A percentile compares a stretch with the other conserved stretches of the same genome.
Evolutionary conservation across 2,113 vertebrate species (phyloP).

Genomic region (Catharus fuscescens): DNA sequence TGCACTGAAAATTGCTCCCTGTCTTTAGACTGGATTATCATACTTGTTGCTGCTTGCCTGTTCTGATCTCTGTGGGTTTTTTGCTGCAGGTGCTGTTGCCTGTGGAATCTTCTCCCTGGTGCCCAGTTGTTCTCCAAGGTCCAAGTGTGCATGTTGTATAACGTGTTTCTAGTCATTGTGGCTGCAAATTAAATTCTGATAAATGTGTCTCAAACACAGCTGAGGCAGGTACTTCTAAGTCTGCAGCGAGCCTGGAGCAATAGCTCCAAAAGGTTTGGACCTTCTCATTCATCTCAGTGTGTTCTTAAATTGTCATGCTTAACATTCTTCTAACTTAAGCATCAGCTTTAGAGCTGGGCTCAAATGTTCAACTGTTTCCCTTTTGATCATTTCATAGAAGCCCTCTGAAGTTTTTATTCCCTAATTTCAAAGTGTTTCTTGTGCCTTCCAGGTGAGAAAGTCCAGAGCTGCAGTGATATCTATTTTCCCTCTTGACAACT

Average conservation of each 20-base stretch:
- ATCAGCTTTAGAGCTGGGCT: not conserved
- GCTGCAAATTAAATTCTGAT: constrained; percentile 14
- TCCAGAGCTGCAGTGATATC: not conserved
- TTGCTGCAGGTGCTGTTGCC: not conserved
- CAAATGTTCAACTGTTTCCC: constrained; percentile 11
- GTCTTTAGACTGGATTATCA: not conserved
- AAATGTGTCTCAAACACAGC: not conserved
- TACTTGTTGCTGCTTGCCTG: not conserved
- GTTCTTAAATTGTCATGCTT: constrained; percentile 39
- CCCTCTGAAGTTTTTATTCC: constrained; percentile 22
- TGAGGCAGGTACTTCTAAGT: not conserved
- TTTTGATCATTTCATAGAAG: constrained; percentile 26
- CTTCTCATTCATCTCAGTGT: not conserved
- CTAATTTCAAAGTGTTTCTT: constrained; percentile 46
- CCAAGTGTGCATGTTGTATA: not conserved
- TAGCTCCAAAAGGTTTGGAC: not conserved
- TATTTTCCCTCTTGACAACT: not conserved
- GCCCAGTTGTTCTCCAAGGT: not conserved
- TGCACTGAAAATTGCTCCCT: not conserved
- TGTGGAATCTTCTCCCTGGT: not conserved
- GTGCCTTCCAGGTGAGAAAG: constrained; percentile 32
- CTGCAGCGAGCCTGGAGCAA: not conserved
- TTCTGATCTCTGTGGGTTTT: not conserved
- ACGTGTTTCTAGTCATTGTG: not conserved
- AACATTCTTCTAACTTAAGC: not conserved